These are phyloP conservation scores for Muscicapa striata DNA, from an alignment of 2,797 vertebrate genomes.

Conservation along the genomic window DNA sequence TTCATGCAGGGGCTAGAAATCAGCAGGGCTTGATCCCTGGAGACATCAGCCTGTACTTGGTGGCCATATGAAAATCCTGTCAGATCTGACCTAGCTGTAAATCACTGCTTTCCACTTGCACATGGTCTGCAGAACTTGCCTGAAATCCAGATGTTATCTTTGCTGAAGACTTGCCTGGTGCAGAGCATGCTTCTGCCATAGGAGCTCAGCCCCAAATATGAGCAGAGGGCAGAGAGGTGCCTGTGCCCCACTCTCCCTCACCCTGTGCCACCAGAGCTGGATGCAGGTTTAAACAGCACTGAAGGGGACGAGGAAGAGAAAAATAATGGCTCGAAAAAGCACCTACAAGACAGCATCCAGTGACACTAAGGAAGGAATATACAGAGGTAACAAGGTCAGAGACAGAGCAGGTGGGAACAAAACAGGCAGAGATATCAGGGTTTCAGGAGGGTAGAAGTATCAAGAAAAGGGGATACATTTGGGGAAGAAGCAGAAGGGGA, in stretches of 20 bases:
- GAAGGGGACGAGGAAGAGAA: neutral
- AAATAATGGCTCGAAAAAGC: neutral
- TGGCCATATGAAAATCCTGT: slow-evolving; percentile 38
- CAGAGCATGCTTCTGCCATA: neutral
- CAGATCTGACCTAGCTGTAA: slow-evolving; percentile 40
- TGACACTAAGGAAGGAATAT: neutral
- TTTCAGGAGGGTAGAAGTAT: neutral
- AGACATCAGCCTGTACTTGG: slow-evolving; percentile 12
- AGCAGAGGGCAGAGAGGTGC: neutral
- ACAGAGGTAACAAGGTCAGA: neutral
- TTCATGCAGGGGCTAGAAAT: slow-evolving; percentile 3
- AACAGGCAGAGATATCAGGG: neutral
- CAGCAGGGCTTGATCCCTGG: neutral
- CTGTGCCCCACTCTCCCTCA: neutral
- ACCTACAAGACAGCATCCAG: neutral
- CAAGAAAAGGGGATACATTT: neutral
- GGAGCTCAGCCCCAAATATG: neutral
- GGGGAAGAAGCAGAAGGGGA: neutral
- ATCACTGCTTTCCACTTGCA: slow-evolving; percentile 17
- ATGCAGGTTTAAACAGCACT: neutral
- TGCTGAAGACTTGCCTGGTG: neutral
- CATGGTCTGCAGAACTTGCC: neutral
- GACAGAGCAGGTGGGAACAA: neutral
- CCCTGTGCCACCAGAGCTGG: accelerated
- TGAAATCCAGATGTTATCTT: slow-evolving; percentile 44